Base-by-base conservation (phyloP, 2,888 invertebrate species). In the Spodoptera littoralis region DNA sequence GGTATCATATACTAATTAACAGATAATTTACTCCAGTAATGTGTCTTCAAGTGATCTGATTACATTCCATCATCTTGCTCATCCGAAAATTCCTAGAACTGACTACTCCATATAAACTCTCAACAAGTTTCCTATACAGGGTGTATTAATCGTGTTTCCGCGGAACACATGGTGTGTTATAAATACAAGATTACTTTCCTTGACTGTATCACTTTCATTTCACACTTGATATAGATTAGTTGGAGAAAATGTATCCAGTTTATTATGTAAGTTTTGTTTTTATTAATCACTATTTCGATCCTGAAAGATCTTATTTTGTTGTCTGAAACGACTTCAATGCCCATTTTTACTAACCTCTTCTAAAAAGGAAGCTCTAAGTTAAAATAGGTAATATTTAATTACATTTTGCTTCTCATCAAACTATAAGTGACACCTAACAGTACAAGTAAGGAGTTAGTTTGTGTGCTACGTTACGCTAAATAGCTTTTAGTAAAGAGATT, bases 141-240 rank as follows among this genome's bases (percentile, higher is more conserved):
- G 84, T 84, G 85, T 83, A 81, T 64, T 64, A 75, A 76, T 70
- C 73, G 76, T 74, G 82, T 84, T 90, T 90, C 87, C 89, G 88
- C 52, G 52, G 66, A 58, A 73, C 65, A 71, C 69, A 76, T 79
- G 62, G 36, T 55, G 79, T 84, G 79, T 84, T 89, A 91, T 91
- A 91, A 88, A 90, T 91, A 87, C 84, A 76, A 36, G 36, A 76
- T 84, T 75, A 76, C 84, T 84, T 85, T 84, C 83, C 75, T 78
- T 12, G 12, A 27, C 30, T 60, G 45, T 57, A 70, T 60, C 91
- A 93, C 91, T 92, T 89, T 90, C 90, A 78, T 83, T 83, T 79
- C 77, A 77, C 51, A 67, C 77, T 74, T 68, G 76, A 72, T 69
- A 63, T 64, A 63, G 72, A 73, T 65, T 70, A 75, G 76, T 82